Base-by-base conservation (phyloP, 2,888 invertebrate genomes). In the Heterodera filipjevi region DNA sequence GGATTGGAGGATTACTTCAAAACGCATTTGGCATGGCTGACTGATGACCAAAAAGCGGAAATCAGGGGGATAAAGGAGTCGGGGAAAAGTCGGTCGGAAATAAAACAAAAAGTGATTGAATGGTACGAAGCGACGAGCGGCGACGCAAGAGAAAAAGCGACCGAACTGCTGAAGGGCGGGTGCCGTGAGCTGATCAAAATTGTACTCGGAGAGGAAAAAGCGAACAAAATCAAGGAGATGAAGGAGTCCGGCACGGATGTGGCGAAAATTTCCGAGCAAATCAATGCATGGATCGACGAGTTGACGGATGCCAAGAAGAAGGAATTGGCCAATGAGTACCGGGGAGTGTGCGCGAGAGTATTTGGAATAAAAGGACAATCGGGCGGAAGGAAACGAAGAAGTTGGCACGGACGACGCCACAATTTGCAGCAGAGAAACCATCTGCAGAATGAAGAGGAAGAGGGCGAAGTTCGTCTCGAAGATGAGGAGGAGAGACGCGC, bases 21-120 rank as follows among this genome's bases (percentile, higher is more conserved):
- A 35, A 81, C 85, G 27, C 86, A 86, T 66, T 76, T 86, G 64
- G 78, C 71, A 71, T 85, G 86, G 86, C 70, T 85, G 46, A 81
- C 77, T 14, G 79, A 77, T 30, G 82, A 72, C n/a, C 85, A 85
- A 77, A 81, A 81, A 73, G 80, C 80, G n/a, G 78, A 79, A 16
- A 71, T 84, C 27, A 64, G 78, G 12, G 66, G 71, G n/a, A 44
- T 83, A 74, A 83, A 85, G 71, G 81, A 79, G 33, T 81, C 81
- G 19, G 86, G 84, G 49, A 82, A 81, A 71, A 78, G 82, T 27
- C 78, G 81, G 22, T 81, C 82, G 16, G 86, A 87, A 32, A 82
- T 70, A 79, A 84, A 76, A 78, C 80, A 81, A 66, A 82, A 85
- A 30, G 79, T 87, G n/a, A 74, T 85, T 66, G 81, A 81, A 30